Conservation (phyloP, 2,113 vertebrate species). For the Archocentrus centrarchus region DNA sequence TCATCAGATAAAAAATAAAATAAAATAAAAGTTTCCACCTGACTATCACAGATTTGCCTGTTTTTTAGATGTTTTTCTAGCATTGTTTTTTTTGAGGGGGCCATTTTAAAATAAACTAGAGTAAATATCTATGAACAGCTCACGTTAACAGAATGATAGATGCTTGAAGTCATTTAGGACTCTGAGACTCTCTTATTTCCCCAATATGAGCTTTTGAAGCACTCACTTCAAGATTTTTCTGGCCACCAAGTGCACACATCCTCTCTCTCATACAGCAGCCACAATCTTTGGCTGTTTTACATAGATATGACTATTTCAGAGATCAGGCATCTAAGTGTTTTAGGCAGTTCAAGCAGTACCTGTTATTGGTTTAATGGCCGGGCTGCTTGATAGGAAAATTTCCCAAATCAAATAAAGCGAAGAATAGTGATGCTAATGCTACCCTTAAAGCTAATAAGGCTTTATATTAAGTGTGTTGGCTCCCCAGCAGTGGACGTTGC, state of each 20-base stretch:
- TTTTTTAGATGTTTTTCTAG: neutral
- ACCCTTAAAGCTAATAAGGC: neutral
- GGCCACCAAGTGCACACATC: no score
- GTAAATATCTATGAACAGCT: neutral
- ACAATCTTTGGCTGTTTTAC: neutral
- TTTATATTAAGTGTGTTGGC: neutral
- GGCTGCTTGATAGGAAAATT: neutral
- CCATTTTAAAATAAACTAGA: neutral
- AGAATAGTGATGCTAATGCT: neutral
- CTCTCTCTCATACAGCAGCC: neutral
- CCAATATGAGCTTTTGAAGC: neutral
- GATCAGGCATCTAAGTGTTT: neutral
- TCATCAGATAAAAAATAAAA: no score
- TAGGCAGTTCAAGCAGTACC: neutral
- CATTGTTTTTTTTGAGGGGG: accelerated
- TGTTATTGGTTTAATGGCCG: neutral
- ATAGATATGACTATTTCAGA: neutral
- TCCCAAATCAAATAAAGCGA: neutral
- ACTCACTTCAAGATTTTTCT: neutral
- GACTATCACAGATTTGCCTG: no score
- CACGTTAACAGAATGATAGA: neutral
- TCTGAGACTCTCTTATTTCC: neutral
- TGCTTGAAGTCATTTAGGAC: neutral
- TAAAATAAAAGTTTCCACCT: no score
- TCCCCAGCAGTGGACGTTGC: neutral